Percentiles rank a stretch among this genome's conserved stretches.
phyloP scores from a whole-genome alignment of 2,888 invertebrate species.

The Syrphus vitripennis region DNA sequence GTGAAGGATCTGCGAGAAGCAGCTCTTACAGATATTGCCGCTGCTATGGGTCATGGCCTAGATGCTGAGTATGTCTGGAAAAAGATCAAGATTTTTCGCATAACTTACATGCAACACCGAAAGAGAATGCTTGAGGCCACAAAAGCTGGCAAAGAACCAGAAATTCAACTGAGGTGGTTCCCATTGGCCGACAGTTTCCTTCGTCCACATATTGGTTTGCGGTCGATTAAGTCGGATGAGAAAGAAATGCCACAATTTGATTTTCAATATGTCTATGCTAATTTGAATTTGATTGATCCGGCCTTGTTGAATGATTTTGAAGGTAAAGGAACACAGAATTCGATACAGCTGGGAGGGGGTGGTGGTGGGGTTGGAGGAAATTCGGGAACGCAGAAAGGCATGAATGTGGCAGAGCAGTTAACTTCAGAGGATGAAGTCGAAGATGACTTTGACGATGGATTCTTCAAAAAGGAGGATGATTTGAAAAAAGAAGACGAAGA shows the following conservation, averaged over 20 bases:
- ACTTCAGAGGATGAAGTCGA: conserved; percentile 49
- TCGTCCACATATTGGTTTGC: conserved; percentile 74
- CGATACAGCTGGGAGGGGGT: conserved; percentile 70
- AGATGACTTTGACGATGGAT: conserved; percentile 57
- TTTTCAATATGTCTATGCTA: conserved; percentile 74
- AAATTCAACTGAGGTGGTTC: conserved; percentile 74
- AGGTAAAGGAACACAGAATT: conserved; percentile 74
- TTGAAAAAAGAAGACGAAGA: not conserved
- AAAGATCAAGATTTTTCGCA: conserved; percentile 76
- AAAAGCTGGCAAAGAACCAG: conserved; percentile 72
- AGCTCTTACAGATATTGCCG: conserved; percentile 75
- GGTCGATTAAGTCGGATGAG: conserved; percentile 73
- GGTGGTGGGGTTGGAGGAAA: not conserved
- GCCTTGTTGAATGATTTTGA: conserved; percentile 73
- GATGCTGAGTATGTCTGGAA: conserved; percentile 73
- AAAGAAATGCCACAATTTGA: conserved; percentile 74
- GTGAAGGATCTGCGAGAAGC: conserved; percentile 73
- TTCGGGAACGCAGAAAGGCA: not conserved
- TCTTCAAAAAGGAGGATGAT: conserved; percentile 14
- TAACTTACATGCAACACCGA: conserved; percentile 75
- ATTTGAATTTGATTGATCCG: conserved; percentile 75
- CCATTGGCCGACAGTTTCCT: conserved; percentile 75
- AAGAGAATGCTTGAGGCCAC: conserved; percentile 73
- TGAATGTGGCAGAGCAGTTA: conserved; percentile 2
- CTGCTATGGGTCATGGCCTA: conserved; percentile 74